phyloP scores from a whole-genome alignment of 2,113 vertebrate genomes.

The Leptobrachium ailaonicum region DNA sequence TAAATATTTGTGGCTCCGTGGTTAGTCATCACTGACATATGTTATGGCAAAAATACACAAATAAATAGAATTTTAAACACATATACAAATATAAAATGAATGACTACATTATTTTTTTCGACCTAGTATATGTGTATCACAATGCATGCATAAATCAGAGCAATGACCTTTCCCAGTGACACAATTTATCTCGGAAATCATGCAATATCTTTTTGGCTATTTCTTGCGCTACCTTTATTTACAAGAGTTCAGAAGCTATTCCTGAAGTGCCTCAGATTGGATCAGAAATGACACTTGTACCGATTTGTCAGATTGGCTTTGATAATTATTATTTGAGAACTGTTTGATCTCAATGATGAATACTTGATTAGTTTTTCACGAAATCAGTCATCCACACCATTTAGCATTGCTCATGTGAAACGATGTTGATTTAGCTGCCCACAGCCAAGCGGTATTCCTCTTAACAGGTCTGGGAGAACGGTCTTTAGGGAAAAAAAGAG shows the following conservation, averaged over 20 bases:
- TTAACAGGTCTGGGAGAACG: slow-evolving; percentile 72
- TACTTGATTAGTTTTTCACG: slow-evolving; percentile 99
- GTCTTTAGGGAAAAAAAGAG: slow-evolving; percentile 83
- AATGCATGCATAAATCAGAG: too few species aligned
- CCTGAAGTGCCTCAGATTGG: slow-evolving; percentile 76
- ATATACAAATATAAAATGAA: too few species aligned
- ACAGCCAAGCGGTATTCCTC: slow-evolving; percentile 75
- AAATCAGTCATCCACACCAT: slow-evolving; percentile 91
- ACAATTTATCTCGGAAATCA: slow-evolving; percentile 58
- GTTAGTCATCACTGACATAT: too few species aligned
- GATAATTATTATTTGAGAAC: slow-evolving; percentile 90
- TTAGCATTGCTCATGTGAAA: slow-evolving; percentile 82
- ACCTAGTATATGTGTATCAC: too few species aligned
- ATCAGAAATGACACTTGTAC: slow-evolving; percentile 79
- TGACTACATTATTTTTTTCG: too few species aligned
- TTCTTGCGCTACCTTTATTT: slow-evolving; percentile 58
- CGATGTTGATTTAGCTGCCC: slow-evolving; percentile 94
- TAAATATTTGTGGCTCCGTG: too few species aligned
- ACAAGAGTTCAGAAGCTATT: slow-evolving; percentile 62
- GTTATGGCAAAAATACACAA: too few species aligned
- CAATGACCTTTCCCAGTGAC: background rate
- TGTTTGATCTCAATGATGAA: slow-evolving; percentile 99
- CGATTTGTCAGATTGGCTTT: slow-evolving; percentile 84
- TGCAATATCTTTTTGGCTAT: slow-evolving; percentile 68
- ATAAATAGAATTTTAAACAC: too few species aligned